Evolutionary conservation across 1,140 invertebrate genomes (phyloP).

Genomic region (Lysiphlebus fabarum): DNA sequence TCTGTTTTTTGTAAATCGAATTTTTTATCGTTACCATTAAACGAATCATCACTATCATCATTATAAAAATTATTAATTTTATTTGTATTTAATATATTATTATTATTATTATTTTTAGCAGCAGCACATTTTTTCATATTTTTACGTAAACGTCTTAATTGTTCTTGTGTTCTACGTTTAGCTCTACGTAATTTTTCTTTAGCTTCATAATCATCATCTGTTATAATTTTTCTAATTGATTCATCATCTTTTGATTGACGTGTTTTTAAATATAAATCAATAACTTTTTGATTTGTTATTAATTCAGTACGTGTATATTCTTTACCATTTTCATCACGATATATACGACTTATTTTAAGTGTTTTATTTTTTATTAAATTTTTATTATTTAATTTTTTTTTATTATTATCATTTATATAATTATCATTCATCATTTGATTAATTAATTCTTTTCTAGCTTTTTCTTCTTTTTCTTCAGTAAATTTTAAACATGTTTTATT

Average conservation of each 20-base stretch:
- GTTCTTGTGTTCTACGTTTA: slow-evolving; percentile 93
- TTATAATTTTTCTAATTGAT: slow-evolving; percentile 90
- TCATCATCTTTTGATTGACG: slow-evolving; percentile 91
- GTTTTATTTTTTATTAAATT: slow-evolving; percentile 62
- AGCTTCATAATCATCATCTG: slow-evolving; percentile 85
- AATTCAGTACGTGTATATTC: slow-evolving; percentile 92
- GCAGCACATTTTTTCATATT: slow-evolving; percentile 78
- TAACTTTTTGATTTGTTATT: slow-evolving; percentile 88
- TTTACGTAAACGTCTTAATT: slow-evolving; percentile 86
- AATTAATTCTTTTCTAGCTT: slow-evolving; percentile 88
- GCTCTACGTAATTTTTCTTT: slow-evolving; percentile 92
- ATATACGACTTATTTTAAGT: slow-evolving; percentile 93
- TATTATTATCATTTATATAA: slow-evolving; percentile 36
- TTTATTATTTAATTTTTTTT: slow-evolving; percentile 62
- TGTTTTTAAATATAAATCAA: slow-evolving; percentile 96
- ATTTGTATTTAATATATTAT: too few relatives aligned
- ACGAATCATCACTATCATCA: too few relatives aligned
- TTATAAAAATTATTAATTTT: too few relatives aligned
- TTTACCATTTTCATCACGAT: slow-evolving; percentile 83
- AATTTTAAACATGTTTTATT: slow-evolving; percentile 92
- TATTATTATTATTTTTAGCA: too few relatives aligned
- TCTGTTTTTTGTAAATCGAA: slow-evolving; percentile 88
- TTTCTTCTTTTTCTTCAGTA: slow-evolving; percentile 90
- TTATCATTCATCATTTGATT: slow-evolving; percentile 85
- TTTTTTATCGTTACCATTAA: slow-evolving; percentile 58